phyloP scores from a whole-genome alignment of 2,888 invertebrate species.

The Drosophila sordidapex region DNA sequence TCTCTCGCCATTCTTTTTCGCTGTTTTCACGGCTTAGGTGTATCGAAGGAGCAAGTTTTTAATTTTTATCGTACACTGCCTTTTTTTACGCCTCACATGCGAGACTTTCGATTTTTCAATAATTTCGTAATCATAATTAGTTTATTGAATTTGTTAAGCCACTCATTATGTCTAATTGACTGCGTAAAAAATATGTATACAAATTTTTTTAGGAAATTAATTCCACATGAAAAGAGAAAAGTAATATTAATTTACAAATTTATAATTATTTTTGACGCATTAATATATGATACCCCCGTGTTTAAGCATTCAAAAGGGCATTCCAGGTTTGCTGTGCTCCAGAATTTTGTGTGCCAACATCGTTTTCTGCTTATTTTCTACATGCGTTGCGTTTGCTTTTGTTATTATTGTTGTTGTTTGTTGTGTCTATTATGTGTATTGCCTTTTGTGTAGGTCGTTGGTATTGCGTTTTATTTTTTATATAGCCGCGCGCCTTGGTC shows the following conservation, averaged over 20 bases:
- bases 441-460: slow-evolving; percentile 71
- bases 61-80: slow-evolving; percentile 69
- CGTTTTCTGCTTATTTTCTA: slow-evolving; percentile 10
- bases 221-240: neutral
- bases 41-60: slow-evolving; percentile 80
- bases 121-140: slow-evolving; percentile 5
- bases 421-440: slow-evolving; percentile 64
- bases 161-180: neutral
- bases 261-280: neutral
- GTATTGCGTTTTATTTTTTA: slow-evolving; percentile 53
- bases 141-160: neutral
- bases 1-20: neutral
- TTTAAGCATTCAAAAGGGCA: slow-evolving; percentile 26
- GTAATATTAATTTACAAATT: neutral
- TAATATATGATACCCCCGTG: neutral
- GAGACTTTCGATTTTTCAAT: slow-evolving; percentile 9
- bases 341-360: neutral
- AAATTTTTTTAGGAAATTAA: neutral
- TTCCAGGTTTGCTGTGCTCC: slow-evolving; percentile 21
- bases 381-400: slow-evolving; percentile 49
- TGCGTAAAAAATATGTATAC: neutral
- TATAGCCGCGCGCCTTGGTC: slow-evolving; percentile 40
- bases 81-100: slow-evolving; percentile 12
- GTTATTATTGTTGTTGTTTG: slow-evolving; percentile 39
- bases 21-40: slow-evolving; percentile 52